These are phyloP conservation scores for Phalanger gymnotis DNA, from an alignment of 2,797 vertebrate genomes.

Conservation along the genomic window DNA sequence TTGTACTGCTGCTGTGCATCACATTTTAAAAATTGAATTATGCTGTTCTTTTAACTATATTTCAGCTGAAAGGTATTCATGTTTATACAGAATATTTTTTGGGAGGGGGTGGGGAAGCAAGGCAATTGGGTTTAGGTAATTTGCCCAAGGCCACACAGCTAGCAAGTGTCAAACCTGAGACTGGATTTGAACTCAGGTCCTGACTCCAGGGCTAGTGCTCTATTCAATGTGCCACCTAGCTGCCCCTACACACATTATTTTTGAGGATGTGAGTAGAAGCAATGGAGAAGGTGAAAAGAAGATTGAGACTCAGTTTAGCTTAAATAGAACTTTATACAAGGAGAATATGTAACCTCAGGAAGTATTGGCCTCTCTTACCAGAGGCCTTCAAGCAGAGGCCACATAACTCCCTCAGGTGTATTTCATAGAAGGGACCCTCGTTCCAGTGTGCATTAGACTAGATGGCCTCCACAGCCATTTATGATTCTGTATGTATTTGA, in stretches of 20 bases:
- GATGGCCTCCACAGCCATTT: not conserved
- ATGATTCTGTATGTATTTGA: slow-evolving; percentile 19
- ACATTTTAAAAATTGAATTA: not conserved
- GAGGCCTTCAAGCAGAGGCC: not conserved
- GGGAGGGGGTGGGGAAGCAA: no score
- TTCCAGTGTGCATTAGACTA: not conserved
- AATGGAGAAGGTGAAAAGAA: not conserved
- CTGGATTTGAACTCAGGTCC: no score
- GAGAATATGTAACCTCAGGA: not conserved
- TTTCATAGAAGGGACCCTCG: not conserved
- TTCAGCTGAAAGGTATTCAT: not conserved
- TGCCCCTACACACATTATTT: no score
- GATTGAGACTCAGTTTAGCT: not conserved
- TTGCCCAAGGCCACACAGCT: no score
- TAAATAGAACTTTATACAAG: not conserved
- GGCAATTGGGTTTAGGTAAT: no score
- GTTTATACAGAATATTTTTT: not conserved
- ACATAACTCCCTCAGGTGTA: not conserved
- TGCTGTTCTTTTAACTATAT: not conserved
- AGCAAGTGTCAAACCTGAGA: no score
- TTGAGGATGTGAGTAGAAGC: not conserved
- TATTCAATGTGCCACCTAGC: no score
- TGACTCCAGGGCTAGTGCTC: no score
- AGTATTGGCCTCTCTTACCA: not conserved
- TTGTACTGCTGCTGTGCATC: not conserved